These are phyloP conservation scores for Aeoliscus strigatus DNA, from an alignment of 2,797 vertebrate genomes.

Conservation along the genomic window DNA sequence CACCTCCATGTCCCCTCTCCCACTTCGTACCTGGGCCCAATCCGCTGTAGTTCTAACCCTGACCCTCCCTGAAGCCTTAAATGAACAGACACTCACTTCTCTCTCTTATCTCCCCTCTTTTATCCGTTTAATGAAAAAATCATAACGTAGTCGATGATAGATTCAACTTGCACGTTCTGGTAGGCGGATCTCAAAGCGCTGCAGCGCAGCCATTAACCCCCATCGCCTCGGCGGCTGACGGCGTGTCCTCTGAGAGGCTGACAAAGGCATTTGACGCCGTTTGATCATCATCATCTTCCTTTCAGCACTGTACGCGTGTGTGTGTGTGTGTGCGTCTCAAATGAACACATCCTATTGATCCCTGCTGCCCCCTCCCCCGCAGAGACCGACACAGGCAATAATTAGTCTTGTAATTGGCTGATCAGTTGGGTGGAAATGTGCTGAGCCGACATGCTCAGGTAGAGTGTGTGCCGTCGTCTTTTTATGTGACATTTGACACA, in stretches of 20 bases:
- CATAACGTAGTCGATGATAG: slow-evolving; percentile 31
- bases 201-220: slow-evolving; percentile 55
- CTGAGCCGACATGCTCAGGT: slow-evolving; percentile 34
- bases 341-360: slow-evolving; percentile 55
- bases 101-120: slow-evolving; percentile 11
- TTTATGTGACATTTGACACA: slow-evolving; percentile 10
- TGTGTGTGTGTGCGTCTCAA: slow-evolving; percentile 14
- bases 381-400: slow-evolving; percentile 57
- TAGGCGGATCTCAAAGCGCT: slow-evolving; percentile 37
- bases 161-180: slow-evolving; percentile 37
- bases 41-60: too few species aligned
- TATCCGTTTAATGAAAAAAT: too few species aligned
- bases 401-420: slow-evolving; percentile 60
- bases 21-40: too few species aligned
- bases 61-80: slow-evolving; percentile 30
- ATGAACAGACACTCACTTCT: slow-evolving; percentile 36
- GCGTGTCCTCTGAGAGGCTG: slow-evolving; percentile 41
- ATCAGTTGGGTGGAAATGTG: slow-evolving; percentile 56
- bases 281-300: slow-evolving; percentile 54
- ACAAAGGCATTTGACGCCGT: slow-evolving; percentile 43
- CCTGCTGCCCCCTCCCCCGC: slow-evolving; percentile 21
- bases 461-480: slow-evolving; percentile 6
- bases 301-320: too few species aligned
- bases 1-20: too few species aligned
- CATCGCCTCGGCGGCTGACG: slow-evolving; percentile 34